These are phyloP conservation scores for Sylvietta virens DNA, from an alignment of 2,113 vertebrate species.

Conservation along the genomic window DNA sequence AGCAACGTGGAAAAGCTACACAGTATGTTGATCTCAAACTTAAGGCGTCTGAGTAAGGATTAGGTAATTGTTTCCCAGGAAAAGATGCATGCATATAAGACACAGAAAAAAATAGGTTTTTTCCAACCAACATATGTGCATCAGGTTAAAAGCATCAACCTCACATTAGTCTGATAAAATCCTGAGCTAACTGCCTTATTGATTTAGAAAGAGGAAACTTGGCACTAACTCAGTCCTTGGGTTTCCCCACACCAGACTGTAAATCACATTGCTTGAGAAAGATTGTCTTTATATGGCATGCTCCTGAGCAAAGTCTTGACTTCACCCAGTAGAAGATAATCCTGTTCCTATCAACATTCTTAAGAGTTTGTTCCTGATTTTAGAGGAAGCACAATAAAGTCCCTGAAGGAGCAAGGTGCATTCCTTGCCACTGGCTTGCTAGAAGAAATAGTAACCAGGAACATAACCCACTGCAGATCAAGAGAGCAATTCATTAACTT, in stretches of 20 bases:
- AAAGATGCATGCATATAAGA: neutral
- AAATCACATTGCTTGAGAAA: neutral
- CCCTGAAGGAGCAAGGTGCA: neutral
- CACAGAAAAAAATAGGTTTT: neutral
- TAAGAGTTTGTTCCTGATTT: neutral
- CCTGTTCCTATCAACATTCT: neutral
- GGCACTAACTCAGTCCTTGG: neutral
- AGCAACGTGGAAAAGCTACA: neutral
- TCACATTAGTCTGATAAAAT: neutral
- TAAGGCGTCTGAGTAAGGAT: neutral
- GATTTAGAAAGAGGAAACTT: neutral
- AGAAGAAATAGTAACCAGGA: neutral
- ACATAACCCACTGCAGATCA: neutral
- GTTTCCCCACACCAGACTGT: neutral
- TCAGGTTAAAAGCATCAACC: neutral
- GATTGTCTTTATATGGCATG: neutral
- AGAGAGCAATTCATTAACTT: neutral
- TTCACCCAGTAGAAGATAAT: neutral
- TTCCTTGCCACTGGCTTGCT: neutral
- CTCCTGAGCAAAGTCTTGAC: neutral
- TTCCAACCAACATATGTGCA: neutral
- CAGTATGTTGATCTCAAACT: neutral
- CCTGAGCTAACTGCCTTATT: neutral
- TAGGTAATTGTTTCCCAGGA: neutral
- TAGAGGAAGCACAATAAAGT: neutral